Evolutionary conservation across 2,797 vertebrate genomes (phyloP).

Genomic region (Muscicapa comitata): DNA sequence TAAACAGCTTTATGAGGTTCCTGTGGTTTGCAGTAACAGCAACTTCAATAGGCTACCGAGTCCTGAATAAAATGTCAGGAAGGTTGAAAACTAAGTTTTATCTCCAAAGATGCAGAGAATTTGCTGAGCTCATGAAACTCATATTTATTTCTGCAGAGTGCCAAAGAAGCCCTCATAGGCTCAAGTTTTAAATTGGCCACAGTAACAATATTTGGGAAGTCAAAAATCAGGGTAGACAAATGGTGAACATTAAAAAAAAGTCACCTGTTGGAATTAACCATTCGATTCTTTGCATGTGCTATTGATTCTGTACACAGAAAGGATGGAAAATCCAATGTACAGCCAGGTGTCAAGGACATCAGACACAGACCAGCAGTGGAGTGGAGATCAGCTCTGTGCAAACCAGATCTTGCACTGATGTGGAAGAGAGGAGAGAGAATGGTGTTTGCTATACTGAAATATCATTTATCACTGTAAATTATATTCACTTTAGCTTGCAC

Average conservation of each 20-base stretch:
- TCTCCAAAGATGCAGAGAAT: not conserved
- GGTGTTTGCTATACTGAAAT: not conserved
- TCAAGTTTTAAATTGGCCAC: not conserved
- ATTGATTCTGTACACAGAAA: not conserved
- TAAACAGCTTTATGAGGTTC: rapidly evolving
- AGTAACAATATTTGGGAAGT: not conserved
- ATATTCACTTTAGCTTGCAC: not conserved
- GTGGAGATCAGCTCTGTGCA: not conserved
- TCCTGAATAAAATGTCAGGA: not conserved
- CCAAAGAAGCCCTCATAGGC: not conserved
- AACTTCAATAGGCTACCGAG: not conserved
- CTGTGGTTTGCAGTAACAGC: not conserved
- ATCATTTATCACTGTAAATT: not conserved
- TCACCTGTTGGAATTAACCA: not conserved
- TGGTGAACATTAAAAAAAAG: not conserved
- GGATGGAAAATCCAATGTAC: not conserved
- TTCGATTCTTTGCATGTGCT: not conserved
- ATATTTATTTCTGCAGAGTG: not conserved
- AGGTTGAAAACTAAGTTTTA: not conserved
- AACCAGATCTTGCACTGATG: not conserved
- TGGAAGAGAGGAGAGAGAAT: not conserved
- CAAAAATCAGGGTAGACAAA: not conserved
- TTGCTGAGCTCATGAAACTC: not conserved
- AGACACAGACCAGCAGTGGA: not conserved
- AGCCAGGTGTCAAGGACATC: not conserved